Evolutionary conservation across 23 tunicate species (phyloP).

Genomic region (Botrylloides violaceus): DNA sequence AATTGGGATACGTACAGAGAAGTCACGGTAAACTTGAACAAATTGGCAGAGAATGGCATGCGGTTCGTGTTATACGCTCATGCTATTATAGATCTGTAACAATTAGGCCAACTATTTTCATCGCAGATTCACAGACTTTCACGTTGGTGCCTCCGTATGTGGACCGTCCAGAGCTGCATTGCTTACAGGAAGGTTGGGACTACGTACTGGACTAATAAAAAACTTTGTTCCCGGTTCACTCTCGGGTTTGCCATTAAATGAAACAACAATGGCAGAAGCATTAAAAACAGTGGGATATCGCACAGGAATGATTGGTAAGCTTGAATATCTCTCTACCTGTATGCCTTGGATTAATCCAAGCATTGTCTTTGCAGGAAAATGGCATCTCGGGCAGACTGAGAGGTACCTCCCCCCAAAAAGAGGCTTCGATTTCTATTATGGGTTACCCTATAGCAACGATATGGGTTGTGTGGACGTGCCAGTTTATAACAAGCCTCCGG

Average conservation of each 20-base stretch:
- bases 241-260: constrained; percentile 63
- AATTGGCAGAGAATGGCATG: constrained; percentile 54
- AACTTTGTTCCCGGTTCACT: constrained; percentile 49
- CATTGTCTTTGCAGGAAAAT: constrained; percentile 37
- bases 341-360: not conserved
- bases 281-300: constrained; percentile 59
- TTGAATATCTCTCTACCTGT: not conserved
- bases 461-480: constrained; percentile 87
- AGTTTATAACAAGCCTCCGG: constrained; percentile 34
- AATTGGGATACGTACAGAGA: constrained; percentile 61
- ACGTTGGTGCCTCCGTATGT: constrained; percentile 77
- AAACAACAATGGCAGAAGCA: constrained; percentile 71
- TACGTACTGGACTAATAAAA: constrained; percentile 47
- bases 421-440: constrained; percentile 80
- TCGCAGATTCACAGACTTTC: constrained; percentile 64
- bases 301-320: constrained; percentile 85
- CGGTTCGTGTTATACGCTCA: constrained; percentile 14
- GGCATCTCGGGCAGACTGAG: constrained; percentile 79
- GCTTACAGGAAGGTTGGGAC: constrained; percentile 74
- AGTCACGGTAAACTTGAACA: constrained; percentile 67
- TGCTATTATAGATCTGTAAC: constrained; percentile 6
- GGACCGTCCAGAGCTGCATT: constrained; percentile 69
- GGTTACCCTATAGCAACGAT: constrained; percentile 84
- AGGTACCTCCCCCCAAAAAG: constrained; percentile 52
- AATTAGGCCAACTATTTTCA: too few relatives aligned